Evolutionary conservation across 2,797 vertebrate genomes (phyloP).

Genomic region (Anguilla obscura): DNA sequence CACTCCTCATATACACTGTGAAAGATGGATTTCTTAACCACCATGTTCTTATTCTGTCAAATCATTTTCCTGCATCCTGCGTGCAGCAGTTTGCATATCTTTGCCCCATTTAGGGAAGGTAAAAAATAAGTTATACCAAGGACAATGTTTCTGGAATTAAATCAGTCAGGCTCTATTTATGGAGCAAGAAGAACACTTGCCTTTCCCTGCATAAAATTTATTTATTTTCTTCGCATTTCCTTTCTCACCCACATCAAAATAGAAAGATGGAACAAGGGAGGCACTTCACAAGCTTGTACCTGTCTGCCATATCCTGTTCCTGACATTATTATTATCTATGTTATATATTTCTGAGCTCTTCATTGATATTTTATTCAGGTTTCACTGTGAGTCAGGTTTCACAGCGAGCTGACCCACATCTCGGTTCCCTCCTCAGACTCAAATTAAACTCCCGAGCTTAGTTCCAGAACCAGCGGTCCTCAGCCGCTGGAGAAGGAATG

Average conservation of each 20-base stretch:
- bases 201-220: neutral
- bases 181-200: neutral
- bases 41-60: conserved; percentile 41
- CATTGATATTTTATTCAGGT: conserved; percentile 24
- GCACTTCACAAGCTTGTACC: neutral
- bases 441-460: conserved; percentile 42
- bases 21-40: neutral
- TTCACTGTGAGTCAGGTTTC: neutral
- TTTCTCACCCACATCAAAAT: neutral
- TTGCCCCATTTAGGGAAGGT: conserved; percentile 34
- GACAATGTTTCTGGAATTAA: neutral
- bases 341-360: conserved; percentile 28
- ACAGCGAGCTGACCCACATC: conserved; percentile 11
- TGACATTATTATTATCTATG: conserved; percentile 23
- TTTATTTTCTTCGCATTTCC: neutral
- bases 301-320: neutral
- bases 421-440: conserved; percentile 11
- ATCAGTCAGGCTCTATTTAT: neutral
- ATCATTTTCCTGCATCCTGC: neutral
- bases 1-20: too few relatives aligned
- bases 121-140: neutral
- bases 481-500: conserved; percentile 11
- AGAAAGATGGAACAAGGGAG: neutral
- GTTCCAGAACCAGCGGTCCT: conserved; percentile 34
- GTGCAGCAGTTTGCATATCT: conserved; percentile 47